Evolutionary conservation across 2,888 invertebrate genomes (phyloP).

Genomic region (Caenorhabditis drosophilae): DNA sequence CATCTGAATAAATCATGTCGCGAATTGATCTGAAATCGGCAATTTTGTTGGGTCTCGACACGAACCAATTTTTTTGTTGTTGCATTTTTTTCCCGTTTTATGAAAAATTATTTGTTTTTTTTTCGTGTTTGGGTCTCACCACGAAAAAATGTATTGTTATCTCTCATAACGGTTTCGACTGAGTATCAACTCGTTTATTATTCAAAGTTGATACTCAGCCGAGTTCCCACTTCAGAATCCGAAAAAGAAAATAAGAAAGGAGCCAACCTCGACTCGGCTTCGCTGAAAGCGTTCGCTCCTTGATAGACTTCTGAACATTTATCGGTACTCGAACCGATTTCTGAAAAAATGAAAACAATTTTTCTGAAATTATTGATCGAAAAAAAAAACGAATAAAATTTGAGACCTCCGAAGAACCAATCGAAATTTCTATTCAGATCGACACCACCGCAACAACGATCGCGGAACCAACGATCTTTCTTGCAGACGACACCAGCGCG

Average conservation of each 20-base stretch:
- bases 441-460: constrained; percentile 67
- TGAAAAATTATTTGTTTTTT: too few relatives aligned
- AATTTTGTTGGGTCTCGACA: too few relatives aligned
- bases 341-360: too few relatives aligned
- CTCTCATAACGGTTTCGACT: too few relatives aligned
- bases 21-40: constrained; percentile 63
- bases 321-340: constrained; percentile 61
- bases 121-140: too few relatives aligned
- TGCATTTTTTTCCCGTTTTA: too few relatives aligned
- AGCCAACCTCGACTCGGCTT: constrained; percentile 62
- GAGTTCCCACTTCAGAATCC: too few relatives aligned
- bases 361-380: neutral
- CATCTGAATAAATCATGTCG: constrained; percentile 58
- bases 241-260: too few relatives aligned
- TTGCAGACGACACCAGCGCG: constrained; percentile 60
- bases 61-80: too few relatives aligned
- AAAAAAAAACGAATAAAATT: constrained; percentile 1
- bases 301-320: constrained; percentile 68
- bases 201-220: too few relatives aligned
- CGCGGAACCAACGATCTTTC: constrained; percentile 64
- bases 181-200: too few relatives aligned
- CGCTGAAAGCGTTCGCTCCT: constrained; percentile 64
- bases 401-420: constrained; percentile 66
- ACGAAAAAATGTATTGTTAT: too few relatives aligned
- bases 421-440: constrained; percentile 68